Evolutionary conservation across 2,113 vertebrate genomes (phyloP), one percentile per base, ranked within the genome.

Genomic region (Rhineura floridana): DNA sequence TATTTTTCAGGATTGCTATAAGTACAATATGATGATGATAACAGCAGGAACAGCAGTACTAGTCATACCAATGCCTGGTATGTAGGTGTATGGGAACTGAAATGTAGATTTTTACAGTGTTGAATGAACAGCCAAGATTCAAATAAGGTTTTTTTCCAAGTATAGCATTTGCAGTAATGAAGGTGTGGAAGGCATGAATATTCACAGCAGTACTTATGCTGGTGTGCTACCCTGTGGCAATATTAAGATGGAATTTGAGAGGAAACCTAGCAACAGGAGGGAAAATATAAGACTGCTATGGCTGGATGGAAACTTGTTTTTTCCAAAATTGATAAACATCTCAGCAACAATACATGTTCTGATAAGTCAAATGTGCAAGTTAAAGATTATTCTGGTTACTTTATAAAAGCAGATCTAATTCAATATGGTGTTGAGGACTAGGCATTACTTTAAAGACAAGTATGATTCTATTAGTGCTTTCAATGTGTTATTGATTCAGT

Each of bases 331-430:
- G 36, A 36, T 36, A 52, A 55, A 19, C 50, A 80, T 21, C 75
- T 9, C 44, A 15, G 11, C 46, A 50, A 11, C n/a, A 81, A 42
- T 81, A 59, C 19, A 39, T 81, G 79, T 39, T 81, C 79, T 39
- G 25, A 21, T 83, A 69, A 91, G 87, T 25, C 91, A 88, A 81
- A 73, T 92, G 63, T 89, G 81, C 67, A 90, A 93, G 78, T 94
- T 92, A 89, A 93, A 93, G 65, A 30, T 25, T 15, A 63, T 87
- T 77, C 69, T 84, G 81, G 69, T 39, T 33, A 82, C 9, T 82
- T 82, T 65, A 8, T 33, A 42, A 42, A 81, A 63, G 23, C 36
- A 42, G 0, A 21, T 55, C 9, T 8, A 65, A 67, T 78, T 39
- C 39, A 77, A 2, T 30, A 39, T 67, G 15, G 6, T 36, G 25